Conservation (phyloP, 2,797 vertebrate species). For the Emys orbicularis region DNA sequence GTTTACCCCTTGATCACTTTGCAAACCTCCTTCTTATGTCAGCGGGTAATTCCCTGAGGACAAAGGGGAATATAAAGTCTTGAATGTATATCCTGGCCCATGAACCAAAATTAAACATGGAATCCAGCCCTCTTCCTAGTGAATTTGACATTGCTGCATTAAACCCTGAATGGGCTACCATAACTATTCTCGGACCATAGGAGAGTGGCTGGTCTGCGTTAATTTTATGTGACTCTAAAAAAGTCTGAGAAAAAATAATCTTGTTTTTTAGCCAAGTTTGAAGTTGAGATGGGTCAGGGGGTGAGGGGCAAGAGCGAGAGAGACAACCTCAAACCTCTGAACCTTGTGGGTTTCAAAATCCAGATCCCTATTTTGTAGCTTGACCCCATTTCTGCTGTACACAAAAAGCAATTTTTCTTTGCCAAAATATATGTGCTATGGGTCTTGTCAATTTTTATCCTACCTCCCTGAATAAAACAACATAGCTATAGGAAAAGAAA, state of each 20-base stretch:
- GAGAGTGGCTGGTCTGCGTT: background rate
- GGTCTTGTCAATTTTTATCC: background rate
- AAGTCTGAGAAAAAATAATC: background rate
- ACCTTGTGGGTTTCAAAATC: background rate
- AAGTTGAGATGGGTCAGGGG: background rate
- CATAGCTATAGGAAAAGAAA: background rate
- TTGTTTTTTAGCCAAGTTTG: background rate
- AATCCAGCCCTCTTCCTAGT: background rate
- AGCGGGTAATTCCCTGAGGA: background rate
- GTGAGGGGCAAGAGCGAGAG: background rate
- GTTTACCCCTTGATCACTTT: background rate
- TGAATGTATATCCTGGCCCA: background rate
- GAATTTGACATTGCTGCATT: background rate
- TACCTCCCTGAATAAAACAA: background rate
- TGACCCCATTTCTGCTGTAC: background rate
- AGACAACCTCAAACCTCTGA: background rate
- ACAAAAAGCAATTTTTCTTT: background rate
- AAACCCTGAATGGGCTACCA: background rate
- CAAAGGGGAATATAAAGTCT: background rate
- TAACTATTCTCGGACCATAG: background rate
- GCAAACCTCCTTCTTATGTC: background rate
- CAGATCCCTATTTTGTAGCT: background rate
- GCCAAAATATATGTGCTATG: background rate
- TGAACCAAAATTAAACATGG: background rate
- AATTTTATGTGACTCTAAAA: background rate